These are phyloP conservation scores for Parasteatoda lunata DNA, from an alignment of 2,888 invertebrate genomes.

Conservation along the genomic window DNA sequence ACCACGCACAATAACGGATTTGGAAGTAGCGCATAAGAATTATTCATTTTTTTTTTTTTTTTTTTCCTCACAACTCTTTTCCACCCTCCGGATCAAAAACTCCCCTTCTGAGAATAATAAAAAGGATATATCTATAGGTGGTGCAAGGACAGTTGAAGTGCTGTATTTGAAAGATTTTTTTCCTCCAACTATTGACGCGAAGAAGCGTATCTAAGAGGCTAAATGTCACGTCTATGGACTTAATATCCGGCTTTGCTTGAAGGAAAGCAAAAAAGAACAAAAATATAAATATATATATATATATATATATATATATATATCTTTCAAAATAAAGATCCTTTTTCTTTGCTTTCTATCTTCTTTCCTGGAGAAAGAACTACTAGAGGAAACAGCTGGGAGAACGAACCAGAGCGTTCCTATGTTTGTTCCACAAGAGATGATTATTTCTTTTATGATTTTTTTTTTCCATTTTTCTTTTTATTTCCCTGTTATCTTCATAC, in stretches of 20 bases:
- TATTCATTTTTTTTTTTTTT: background rate
- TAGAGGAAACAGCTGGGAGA: slow-evolving; percentile 41
- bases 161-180: background rate
- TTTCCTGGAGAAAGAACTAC: background rate
- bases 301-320: slow-evolving; percentile 30
- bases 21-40: background rate
- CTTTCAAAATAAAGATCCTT: slow-evolving; percentile 24
- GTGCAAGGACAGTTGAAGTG: too few species aligned
- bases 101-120: background rate
- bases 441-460: slow-evolving; percentile 30
- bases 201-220: slow-evolving; percentile 22
- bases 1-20: background rate
- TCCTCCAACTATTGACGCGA: slow-evolving; percentile 43
- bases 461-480: slow-evolving; percentile 6
- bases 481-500: slow-evolving; percentile 6
- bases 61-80: background rate
- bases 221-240: slow-evolving; percentile 52
- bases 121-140: background rate
- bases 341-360: slow-evolving; percentile 12
- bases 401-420: background rate
- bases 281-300: slow-evolving; percentile 27
- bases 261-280: slow-evolving; percentile 4
- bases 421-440: slow-evolving; percentile 46
- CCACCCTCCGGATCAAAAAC: background rate
- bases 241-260: slow-evolving; percentile 41